Conservation (phyloP, 35 echinoderm and acorn worm species). For the Lytechinus pictus region DNA sequence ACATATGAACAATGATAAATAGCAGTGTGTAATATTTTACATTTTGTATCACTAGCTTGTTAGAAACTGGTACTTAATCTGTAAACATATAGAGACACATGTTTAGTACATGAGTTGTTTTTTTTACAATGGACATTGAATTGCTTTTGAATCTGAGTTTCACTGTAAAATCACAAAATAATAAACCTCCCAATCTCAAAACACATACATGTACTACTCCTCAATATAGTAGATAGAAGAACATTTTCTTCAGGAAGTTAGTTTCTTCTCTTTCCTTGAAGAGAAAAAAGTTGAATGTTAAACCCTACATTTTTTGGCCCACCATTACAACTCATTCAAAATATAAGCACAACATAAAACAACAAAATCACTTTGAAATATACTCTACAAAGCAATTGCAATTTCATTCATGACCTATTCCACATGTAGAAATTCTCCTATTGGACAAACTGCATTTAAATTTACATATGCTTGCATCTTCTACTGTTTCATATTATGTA, state of each 20-base stretch:
- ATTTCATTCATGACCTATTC: background rate
- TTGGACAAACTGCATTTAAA: background rate
- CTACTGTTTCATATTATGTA: slow-evolving; percentile 10
- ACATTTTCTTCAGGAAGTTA: background rate
- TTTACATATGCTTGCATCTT: background rate
- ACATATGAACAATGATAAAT: too few species aligned
- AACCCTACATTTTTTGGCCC: background rate
- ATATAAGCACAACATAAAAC: background rate
- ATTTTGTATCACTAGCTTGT: too few species aligned
- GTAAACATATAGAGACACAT: background rate
- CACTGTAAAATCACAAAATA: background rate
- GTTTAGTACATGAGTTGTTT: background rate
- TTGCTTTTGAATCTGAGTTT: background rate
- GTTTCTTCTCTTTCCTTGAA: background rate
- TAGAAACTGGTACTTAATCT: too few species aligned
- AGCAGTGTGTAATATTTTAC: too few species aligned
- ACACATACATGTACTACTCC: background rate
- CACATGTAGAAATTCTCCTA: background rate
- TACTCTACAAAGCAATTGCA: background rate
- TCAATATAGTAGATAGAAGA: background rate
- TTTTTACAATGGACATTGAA: background rate
- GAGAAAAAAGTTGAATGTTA: background rate
- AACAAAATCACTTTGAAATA: background rate
- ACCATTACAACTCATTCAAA: background rate
- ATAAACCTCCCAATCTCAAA: background rate